phyloP scores from a whole-genome alignment of 2,797 vertebrate species.

The Myioborus miniatus region DNA sequence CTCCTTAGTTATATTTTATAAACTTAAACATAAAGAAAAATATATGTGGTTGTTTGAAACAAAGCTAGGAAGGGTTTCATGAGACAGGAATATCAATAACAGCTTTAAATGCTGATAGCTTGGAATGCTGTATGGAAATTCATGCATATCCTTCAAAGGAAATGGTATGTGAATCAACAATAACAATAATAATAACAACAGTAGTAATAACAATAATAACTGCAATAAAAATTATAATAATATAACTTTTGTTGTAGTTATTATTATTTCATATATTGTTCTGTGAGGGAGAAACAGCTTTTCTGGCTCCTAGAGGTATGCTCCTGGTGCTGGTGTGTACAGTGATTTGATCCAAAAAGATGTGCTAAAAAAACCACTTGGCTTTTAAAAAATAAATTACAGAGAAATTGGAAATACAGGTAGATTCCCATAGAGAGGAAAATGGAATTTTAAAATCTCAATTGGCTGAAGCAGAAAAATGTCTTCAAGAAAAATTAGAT shows the following conservation, averaged over 20 bases:
- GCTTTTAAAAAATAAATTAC: background rate
- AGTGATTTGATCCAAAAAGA: background rate
- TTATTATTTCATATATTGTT: background rate
- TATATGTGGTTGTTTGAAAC: background rate
- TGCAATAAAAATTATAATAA: background rate
- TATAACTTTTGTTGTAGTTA: background rate
- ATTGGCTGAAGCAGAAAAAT: background rate
- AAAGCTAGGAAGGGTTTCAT: background rate
- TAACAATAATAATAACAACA: background rate
- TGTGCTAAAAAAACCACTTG: background rate
- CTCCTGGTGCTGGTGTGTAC: background rate
- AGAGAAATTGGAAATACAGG: background rate
- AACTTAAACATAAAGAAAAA: background rate
- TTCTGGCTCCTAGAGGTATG: background rate
- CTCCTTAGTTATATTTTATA: background rate
- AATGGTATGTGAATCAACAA: background rate
- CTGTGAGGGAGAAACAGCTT: background rate
- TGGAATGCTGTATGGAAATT: background rate
- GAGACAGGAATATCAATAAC: background rate
- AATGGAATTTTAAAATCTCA: background rate
- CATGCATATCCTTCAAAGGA: background rate
- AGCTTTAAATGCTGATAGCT: background rate
- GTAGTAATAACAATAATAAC: background rate
- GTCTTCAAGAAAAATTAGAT: background rate
- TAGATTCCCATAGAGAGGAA: background rate